Conservation (phyloP, 2,113 vertebrate genomes). For the Osmerus mordax region DNA sequence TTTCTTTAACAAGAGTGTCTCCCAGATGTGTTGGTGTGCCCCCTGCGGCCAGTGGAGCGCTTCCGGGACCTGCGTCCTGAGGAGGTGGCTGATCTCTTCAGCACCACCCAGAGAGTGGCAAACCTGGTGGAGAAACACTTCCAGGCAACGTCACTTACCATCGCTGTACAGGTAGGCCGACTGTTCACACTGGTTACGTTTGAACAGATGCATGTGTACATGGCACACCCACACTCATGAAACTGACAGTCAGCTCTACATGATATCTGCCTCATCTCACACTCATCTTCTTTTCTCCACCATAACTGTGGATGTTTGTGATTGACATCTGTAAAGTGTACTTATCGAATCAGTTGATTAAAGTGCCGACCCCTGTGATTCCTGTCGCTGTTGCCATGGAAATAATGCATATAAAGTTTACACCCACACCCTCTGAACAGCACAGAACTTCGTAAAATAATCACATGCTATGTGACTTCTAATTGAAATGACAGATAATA, state of each 20-base stretch:
- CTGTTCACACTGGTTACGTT: background rate
- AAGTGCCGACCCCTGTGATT: too few species aligned
- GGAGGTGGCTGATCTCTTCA: constrained; percentile 85
- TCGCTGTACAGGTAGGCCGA: constrained; percentile 80
- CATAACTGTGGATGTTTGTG: background rate
- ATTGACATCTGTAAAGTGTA: background rate
- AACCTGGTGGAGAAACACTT: constrained; percentile 83
- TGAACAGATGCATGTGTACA: background rate
- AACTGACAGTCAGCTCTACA: too few species aligned
- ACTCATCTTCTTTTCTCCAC: background rate
- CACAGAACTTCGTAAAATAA: background rate
- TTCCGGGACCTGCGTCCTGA: constrained; percentile 81
- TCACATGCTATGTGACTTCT: background rate
- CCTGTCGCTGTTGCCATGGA: too few species aligned
- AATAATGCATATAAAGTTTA: too few species aligned
- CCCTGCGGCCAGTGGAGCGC: constrained; percentile 79
- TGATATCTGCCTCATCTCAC: too few species aligned
- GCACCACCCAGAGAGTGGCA: constrained; percentile 76
- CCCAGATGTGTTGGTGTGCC: constrained; percentile 88
- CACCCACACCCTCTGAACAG: too few species aligned
- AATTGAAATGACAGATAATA: too few species aligned
- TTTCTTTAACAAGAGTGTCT: constrained; percentile 67
- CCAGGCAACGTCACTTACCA: constrained; percentile 81
- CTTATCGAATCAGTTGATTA: background rate
- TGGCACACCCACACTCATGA: too few species aligned